Evolutionary conservation across 2,888 invertebrate genomes (phyloP).

Genomic region (Phymatocera aterrima): DNA sequence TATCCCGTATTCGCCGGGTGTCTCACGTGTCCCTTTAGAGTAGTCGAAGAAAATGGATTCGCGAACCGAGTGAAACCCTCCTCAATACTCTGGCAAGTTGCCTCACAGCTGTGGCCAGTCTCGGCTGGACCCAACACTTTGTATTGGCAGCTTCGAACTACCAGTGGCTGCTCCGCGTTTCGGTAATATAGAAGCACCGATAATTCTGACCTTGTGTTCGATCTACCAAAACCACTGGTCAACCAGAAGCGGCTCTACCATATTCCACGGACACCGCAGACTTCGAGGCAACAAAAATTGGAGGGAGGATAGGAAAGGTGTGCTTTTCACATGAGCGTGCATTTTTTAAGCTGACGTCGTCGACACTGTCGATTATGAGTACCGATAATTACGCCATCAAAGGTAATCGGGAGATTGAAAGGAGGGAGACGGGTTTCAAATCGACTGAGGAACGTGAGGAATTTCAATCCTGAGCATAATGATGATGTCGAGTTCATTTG

Average conservation of each 20-base stretch:
- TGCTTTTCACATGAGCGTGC: no score
- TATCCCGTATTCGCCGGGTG: constrained; percentile 47
- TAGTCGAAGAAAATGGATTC: constrained; percentile 53
- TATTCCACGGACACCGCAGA: background rate
- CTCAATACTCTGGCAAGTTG: constrained; percentile 56
- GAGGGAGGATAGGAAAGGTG: no score
- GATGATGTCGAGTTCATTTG: no score
- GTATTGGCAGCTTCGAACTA: constrained; percentile 3
- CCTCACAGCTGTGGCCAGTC: constrained; percentile 45
- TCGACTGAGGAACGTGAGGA: no score
- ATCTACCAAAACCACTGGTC: background rate
- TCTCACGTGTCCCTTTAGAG: constrained; percentile 31
- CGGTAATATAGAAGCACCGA: background rate
- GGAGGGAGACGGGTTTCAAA: no score
- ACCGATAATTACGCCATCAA: no score
- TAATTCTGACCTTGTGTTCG: constrained; percentile 17
- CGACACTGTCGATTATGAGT: no score
- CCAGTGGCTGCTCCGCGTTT: background rate
- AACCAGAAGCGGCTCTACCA: background rate
- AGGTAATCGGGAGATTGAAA: no score
- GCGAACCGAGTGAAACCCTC: constrained; percentile 53
- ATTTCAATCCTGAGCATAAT: no score
- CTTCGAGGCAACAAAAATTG: no score
- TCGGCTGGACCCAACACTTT: constrained; percentile 24
- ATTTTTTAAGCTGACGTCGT: no score